Evolutionary conservation across 1,140 invertebrate genomes (phyloP), one percentile per base, ranked within the genome.

Genomic region (Grapholita molesta): DNA sequence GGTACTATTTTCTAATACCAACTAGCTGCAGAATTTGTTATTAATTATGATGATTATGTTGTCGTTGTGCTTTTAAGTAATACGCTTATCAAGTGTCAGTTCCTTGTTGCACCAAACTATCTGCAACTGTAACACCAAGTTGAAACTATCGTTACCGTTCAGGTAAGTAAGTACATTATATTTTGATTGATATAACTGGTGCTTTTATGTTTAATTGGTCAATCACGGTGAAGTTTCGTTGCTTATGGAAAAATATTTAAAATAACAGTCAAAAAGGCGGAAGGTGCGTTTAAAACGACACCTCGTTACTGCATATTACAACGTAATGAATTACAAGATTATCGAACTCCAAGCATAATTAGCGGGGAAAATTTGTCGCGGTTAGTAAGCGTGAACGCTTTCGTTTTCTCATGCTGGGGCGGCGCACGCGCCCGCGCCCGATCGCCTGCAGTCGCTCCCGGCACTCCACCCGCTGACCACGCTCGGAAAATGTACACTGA

Each of bases 351-450:
- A 70, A 79, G 77, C 83, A 81, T 82, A 83, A 84, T 86, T 85
- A 75, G 84, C 78, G 71, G 72, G 74, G 74, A 83, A 84, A 89
- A 90, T 83, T 85, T 81, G 77, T 82, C 68, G 77, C 76, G 77
- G 82, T 77, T 72, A 69, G 72, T 67, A 82, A 84, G 83, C 87
- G 83, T 91, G 79, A 89, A 85, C 81, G 82, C 89, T 91, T 91
- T 91, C 87, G 79, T 84, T 91, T 89, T 91, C 87, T 80, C 77
- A 82, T 86, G 85, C 82, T 79, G 69, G 71, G 76, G 76, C 42
- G 52, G 30, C 61, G 64, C 68, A 15, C 21, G 25, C 57, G 21
- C 66, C 18, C 5, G 52, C 67, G 57, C 32, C 53, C 55, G 57
- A 15, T 12, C 52, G 55, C 57, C 66, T 67, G 66, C 85, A 91